Conservation (phyloP, 2,113 vertebrate genomes). For the Myxocyprinus asiaticus region DNA sequence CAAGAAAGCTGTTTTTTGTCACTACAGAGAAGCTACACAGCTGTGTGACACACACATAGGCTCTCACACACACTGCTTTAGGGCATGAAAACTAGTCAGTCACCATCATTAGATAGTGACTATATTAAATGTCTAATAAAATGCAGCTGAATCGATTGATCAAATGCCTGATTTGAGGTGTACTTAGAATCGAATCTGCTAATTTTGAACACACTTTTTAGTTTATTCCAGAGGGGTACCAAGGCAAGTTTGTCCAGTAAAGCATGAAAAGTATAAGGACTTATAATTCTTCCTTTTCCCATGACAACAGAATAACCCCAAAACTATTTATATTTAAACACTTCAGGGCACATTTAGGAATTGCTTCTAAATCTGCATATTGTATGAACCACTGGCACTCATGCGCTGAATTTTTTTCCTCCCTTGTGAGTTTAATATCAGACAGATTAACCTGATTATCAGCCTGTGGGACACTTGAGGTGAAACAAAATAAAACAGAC, state of each 20-base stretch:
- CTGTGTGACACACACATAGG: slow-evolving; percentile 60
- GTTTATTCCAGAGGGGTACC: neutral
- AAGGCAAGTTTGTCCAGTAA: slow-evolving; percentile 70
- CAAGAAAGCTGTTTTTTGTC: slow-evolving; percentile 80
- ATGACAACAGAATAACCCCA: slow-evolving; percentile 47
- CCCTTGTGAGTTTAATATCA: slow-evolving; percentile 57
- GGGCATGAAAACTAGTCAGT: slow-evolving; percentile 14
- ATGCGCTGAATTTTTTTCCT: slow-evolving; percentile 66
- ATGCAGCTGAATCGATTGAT: slow-evolving; percentile 60
- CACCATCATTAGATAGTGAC: slow-evolving; percentile 4
- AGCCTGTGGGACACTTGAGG: neutral
- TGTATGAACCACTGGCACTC: slow-evolving; percentile 79
- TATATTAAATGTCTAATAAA: slow-evolving; percentile 48
- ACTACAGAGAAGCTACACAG: slow-evolving; percentile 68
- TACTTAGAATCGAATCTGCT: neutral
- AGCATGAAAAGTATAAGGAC: too few relatives aligned
- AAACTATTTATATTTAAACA: slow-evolving; percentile 76
- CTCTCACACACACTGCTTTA: slow-evolving; percentile 41
- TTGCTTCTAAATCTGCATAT: slow-evolving; percentile 85
- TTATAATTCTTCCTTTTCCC: slow-evolving; percentile 62
- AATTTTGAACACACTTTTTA: neutral
- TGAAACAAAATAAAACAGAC: neutral
- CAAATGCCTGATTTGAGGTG: neutral
- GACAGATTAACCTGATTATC: slow-evolving; percentile 53
- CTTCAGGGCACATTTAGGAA: slow-evolving; percentile 84